These are phyloP conservation scores for Blastobasis adustella DNA, from an alignment of 2,888 invertebrate species.

Conservation along the genomic window DNA sequence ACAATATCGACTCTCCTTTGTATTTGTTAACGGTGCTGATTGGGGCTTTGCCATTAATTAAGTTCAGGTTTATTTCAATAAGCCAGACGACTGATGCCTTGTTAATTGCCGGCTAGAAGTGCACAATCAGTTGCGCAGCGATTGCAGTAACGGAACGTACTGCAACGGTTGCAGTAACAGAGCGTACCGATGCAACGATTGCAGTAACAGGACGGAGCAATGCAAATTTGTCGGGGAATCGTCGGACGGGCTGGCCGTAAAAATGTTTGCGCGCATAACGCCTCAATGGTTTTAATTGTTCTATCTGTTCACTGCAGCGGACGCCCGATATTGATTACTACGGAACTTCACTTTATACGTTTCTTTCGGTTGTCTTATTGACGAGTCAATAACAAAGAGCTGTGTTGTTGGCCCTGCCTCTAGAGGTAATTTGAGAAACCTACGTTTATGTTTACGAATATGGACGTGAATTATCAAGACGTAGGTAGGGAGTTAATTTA, in stretches of 20 bases:
- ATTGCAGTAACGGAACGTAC: constrained; percentile 17
- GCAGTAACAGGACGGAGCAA: constrained; percentile 30
- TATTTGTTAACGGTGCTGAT: constrained; percentile 1
- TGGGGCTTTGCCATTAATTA: constrained; percentile 37
- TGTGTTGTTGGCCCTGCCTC: too few relatives aligned
- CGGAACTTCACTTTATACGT: too few relatives aligned
- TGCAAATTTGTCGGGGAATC: constrained; percentile 16
- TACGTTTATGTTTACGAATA: too few relatives aligned
- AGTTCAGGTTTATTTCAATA: constrained; percentile 53
- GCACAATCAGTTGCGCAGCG: constrained; percentile 41
- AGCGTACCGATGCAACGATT: constrained; percentile 12
- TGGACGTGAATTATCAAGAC: too few relatives aligned
- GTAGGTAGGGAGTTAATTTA: too few relatives aligned
- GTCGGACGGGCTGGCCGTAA: constrained; percentile 22
- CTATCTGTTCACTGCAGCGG: constrained; percentile 33
- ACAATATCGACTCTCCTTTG: constrained; percentile 5
- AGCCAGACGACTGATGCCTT: constrained; percentile 50
- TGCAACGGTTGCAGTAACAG: constrained; percentile 26
- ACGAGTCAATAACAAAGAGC: too few relatives aligned
- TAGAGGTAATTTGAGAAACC: too few relatives aligned
- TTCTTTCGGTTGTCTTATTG: too few relatives aligned
- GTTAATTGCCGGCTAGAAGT: constrained; percentile 57
- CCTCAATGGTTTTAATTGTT: constrained; percentile 53
- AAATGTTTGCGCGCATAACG: constrained; percentile 48
- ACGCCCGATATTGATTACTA: too few relatives aligned